These are phyloP conservation scores for Saccopteryx leptura DNA, from an alignment of 2,113 vertebrate species.

Conservation along the genomic window DNA sequence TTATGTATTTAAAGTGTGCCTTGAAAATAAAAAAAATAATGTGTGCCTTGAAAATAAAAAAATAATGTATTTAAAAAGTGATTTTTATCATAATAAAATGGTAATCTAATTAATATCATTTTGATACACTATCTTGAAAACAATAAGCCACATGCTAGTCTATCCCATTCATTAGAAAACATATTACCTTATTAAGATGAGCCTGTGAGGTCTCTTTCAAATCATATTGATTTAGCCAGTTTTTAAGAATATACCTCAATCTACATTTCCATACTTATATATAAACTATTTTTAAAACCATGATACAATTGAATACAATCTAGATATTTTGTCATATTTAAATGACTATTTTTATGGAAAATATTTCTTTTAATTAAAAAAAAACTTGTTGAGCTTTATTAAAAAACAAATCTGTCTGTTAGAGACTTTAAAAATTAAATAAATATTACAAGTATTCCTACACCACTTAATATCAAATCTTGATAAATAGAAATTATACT, in stretches of 20 bases:
- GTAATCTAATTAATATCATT: background rate
- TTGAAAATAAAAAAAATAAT: background rate
- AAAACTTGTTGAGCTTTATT: background rate
- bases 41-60: background rate
- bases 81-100: background rate
- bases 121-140: background rate
- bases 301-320: background rate
- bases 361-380: background rate
- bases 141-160: background rate
- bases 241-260: background rate
- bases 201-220: background rate
- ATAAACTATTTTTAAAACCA: background rate
- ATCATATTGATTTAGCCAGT: background rate
- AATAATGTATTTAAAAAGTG: background rate
- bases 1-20: background rate
- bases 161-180: background rate
- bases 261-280: background rate
- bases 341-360: background rate
- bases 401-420: conserved; percentile 19
- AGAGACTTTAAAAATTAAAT: background rate
- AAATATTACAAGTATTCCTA: background rate
- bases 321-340: background rate
- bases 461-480: background rate
- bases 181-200: background rate
- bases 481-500: background rate